Base-by-base conservation (phyloP, 2,113 vertebrate species). In the Notothenia coriiceps region DNA sequence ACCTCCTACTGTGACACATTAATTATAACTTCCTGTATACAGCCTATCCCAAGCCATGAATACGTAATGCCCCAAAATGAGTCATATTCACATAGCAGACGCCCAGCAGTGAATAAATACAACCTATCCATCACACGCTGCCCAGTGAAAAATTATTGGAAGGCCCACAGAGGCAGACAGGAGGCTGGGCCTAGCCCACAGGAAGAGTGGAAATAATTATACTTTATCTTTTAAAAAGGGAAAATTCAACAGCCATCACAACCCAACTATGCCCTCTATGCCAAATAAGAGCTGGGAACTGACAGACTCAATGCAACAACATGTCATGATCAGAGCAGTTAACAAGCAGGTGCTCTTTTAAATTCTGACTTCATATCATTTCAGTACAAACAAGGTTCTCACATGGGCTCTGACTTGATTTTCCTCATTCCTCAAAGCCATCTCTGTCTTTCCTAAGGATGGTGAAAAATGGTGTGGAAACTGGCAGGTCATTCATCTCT, bases 51-150 rank as follows among this genome's bases (percentile, higher is more conserved):
- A 95, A 95, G 96, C 97, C 97, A 99, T 98, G 97, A 98, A 98
- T 99, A 98, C 96, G 93, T 98, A 98, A 99, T 99, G 97, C 94
- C 95, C 93, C 94, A 95, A 97, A 98, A 97, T 97, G 96, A 98
- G 96, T 96, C 96, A 96, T 98, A 97, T 96, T 97, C 96, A 96
- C 96, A 96, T 95, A 96, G 97, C 95, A 94, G 96, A 98, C 95
- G 93, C 96, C 96, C 95, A 95, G 94, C 96, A 79, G 96, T 96
- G 96, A 97, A 97, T 97, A 98, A 97, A 98, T 97, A 97, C 96
- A 97, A 97, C 96, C 96, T 96, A 97, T 97, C 96, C 95, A 96
- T 98, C 97, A 94, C 81, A 84, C 65, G 94, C 94, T 91, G 93
- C 94, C 94, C 94, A 90, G 94, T 96, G 96, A 97, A 97, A 96